Conservation (phyloP, 2,888 invertebrate species). For the Cantharis lateralis region DNA sequence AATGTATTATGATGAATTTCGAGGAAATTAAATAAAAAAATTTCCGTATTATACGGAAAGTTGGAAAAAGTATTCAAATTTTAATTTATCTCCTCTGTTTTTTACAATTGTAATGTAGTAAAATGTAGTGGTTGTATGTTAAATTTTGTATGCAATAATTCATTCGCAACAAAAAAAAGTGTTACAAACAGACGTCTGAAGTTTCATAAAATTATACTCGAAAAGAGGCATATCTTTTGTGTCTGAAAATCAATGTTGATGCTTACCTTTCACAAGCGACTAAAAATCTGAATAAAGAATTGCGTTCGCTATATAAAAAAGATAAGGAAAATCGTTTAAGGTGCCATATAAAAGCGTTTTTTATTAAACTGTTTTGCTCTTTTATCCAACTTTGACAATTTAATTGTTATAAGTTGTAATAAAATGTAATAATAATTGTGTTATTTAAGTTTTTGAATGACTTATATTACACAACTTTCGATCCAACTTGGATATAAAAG, state of each 20-base stretch:
- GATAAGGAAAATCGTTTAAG: conserved; percentile 4
- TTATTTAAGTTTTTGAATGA: background rate
- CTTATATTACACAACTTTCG: background rate
- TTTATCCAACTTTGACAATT: background rate
- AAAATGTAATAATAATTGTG: background rate
- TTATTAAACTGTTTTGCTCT: background rate
- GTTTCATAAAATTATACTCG: background rate
- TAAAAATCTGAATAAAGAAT: conserved; percentile 5
- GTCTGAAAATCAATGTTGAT: conserved; percentile 2
- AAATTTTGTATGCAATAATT: background rate
- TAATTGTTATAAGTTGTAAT: background rate
- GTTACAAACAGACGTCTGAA: background rate
- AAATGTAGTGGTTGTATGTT: background rate
- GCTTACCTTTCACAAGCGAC: conserved; percentile 3
- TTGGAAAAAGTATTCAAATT: background rate
- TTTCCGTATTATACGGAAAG: background rate
- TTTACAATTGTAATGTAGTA: background rate
- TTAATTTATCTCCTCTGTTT: background rate
- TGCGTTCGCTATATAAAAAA: conserved; percentile 1
- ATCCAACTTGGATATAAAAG: background rate
- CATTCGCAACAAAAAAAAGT: conserved; percentile 1
- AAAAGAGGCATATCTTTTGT: conserved; percentile 3
- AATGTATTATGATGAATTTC: background rate
- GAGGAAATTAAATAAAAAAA: background rate
- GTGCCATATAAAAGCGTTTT: background rate